Base-by-base conservation (phyloP, 2,797 vertebrate species). In the Melanotaenia maccullochi region DNA sequence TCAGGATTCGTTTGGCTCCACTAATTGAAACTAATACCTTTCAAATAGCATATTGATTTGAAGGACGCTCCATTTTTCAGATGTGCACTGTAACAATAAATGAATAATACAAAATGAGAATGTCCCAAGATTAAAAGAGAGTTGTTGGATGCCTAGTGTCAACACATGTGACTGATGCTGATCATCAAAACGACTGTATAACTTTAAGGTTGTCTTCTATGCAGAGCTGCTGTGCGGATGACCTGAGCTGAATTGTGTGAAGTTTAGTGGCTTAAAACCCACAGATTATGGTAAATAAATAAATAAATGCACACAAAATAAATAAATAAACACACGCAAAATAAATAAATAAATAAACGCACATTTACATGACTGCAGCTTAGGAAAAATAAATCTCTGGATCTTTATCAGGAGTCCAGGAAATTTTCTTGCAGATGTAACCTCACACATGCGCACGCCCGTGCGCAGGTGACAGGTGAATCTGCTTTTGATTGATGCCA, bases 21-120 rank as follows among this genome's bases (percentile, higher is more conserved):
- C 84, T 90, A 91, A 92, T 91, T 91, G 84, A 89, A 88, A 78
- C 75, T 84, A 83, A 89, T 90, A 82, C 85, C 62, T 87, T 84
- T 77, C 63, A 82, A 89, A 90, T 85, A 65, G 74, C 79, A 71
- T 89, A 91, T 92, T 85, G 90, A 92, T 91, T 85, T 35, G 47
- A 33, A 64, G 56, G 81, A 79, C 62, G 71, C 42, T 57, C 65
- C 24, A 60, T 79, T 85, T 88, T 87, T 84, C 40, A 88, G 65
- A 82, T 30, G 55, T 59, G 16, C 59, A 71, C 69, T 40, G 72
- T 71, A 78, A 83, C 85, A 79, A 76, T 60, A 28, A 82, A 51
- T 12, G 35, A 68, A 75, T 65, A 70, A 78, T 20, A 47, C 9
- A 55, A 74, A 76, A 54, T 65, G 49, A 24, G 59, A 60, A 72